Conservation (phyloP, 92 coral and sea anemone species). For the Palythoa grandis region DNA sequence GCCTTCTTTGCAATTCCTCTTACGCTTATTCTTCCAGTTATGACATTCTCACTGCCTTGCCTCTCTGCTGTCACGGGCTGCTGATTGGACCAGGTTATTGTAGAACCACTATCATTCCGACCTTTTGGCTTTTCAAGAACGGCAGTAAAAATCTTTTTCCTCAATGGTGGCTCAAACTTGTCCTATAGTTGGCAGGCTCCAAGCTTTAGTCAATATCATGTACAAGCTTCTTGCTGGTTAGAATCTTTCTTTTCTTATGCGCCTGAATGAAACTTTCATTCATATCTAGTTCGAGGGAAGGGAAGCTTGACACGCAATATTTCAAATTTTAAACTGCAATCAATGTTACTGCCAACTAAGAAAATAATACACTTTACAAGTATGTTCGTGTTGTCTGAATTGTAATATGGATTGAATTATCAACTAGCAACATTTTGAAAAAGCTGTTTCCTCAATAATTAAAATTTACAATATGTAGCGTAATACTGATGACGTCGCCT, state of each 20-base stretch:
- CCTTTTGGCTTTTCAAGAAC: conserved; percentile 20
- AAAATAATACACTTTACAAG: background rate
- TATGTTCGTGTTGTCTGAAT: background rate
- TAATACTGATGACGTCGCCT: background rate
- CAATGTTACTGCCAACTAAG: background rate
- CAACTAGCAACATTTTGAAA: background rate
- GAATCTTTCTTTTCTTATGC: too few relatives aligned
- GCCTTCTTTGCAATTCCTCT: conserved; percentile 11
- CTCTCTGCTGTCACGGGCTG: conserved; percentile 10
- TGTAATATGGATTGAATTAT: background rate
- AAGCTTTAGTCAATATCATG: too few relatives aligned
- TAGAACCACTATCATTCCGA: background rate
- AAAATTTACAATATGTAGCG: background rate
- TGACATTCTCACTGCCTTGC: conserved; percentile 7
- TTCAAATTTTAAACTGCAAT: background rate
- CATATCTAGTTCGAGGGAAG: too few relatives aligned
- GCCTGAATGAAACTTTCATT: too few relatives aligned
- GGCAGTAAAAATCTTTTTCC: background rate
- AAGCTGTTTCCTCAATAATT: background rate
- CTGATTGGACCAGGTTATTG: conserved; percentile 3
- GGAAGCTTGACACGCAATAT: background rate
- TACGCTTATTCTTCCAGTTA: background rate
- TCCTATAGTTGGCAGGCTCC: too few relatives aligned
- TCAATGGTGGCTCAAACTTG: background rate
- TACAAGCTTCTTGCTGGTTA: too few relatives aligned